Evolutionary conservation across 2,888 invertebrate genomes (phyloP), one percentile per base, ranked within the genome.

Genomic region (Gandaritis pyraliata): DNA sequence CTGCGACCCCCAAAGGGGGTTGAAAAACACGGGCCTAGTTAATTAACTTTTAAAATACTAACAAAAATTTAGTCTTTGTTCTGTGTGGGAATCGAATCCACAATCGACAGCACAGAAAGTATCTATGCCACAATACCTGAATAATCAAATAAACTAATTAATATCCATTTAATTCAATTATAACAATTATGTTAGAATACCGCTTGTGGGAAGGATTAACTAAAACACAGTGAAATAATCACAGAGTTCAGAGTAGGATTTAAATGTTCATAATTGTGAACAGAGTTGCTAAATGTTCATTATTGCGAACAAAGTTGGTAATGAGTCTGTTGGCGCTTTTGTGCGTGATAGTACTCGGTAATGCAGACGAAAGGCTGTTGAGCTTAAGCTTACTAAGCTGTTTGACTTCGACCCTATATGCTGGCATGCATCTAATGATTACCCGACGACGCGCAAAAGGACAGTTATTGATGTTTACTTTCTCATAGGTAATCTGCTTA

Each of bases 171-270:
- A 55, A 63, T 65, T 58, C n/a, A 61, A 59, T 33, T 59, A 33
- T 18, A 41, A 58, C 49, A 63, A 52, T 63, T 16, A 46, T 33
- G 51, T 54, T 54, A 65, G 54, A 51, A 39, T 48, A 58, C 30
- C 48, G 41, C 49, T 61, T 52, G 65, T 38, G 62, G 23, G 53
- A 46, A 54, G 46, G 49, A 67, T 56, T 65, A 65, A 68, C 61
- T 66, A 58, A 58, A 70, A 65, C 62, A 60, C 39, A 47, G 63
- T 49, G 59, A 54, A 57, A 66, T 62, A 53, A 56, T 64, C 63
- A 59, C 58, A 49, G 52, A 57, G 53, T 52, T 53, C 61, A 46
- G 68, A 58, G 68, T 55, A 61, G 43, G 59, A 50, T 60, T 60
- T 54, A 43, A 49, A 33, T 57, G 57, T 50, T 57, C 49, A 50